Evolutionary conservation across 2,888 invertebrate species (phyloP), one percentile per base, ranked within the genome.

Genomic region (Mantis religiosa): DNA sequence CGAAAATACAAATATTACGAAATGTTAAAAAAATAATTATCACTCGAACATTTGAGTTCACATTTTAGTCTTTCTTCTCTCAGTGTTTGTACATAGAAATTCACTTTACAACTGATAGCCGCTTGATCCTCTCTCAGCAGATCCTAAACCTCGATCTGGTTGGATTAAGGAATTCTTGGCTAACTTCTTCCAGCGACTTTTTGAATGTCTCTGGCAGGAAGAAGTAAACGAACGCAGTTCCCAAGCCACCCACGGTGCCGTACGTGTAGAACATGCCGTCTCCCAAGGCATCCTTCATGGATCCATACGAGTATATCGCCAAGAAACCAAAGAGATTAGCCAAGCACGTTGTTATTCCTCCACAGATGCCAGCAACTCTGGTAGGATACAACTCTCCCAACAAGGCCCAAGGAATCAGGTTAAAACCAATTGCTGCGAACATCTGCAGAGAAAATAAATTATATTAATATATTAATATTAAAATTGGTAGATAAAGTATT

Each of bases 331-430:
- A 34, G 7, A 87, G 27, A 27, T 87, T 87, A 14, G 87, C 87
- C n/a, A 87, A 25, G 41, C 87, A 87, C 14, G 82, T 41, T 6
- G 87, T 82, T 82, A 87, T 34, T 20, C 87, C 82, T 25, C 87
- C 87, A 25, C 34, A 82, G 25, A 87, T 20, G 6, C 87, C 87
- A 9, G 87, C 87, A 9, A 87, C 82, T n/a, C 20, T 30, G 2
- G 87, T 87, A 9, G 87, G 87, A 20, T 87, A 87, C 82, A 87
- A 41, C 87, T 87, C 87, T 2, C 87, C 87, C 34, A 87, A 82
- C 87, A 87, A 27, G 1, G 82, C 87, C 87, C 87, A 87, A 1
- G 87, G n/a, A 6, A 87, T 87, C 30, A 87, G 27, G 41, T 87
- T 87, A 82, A 87, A 87, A 8, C 87, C 87, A 6, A 87, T n/a